Base-by-base conservation (phyloP, 1,140 invertebrate species). In the Maniola jurtina region DNA sequence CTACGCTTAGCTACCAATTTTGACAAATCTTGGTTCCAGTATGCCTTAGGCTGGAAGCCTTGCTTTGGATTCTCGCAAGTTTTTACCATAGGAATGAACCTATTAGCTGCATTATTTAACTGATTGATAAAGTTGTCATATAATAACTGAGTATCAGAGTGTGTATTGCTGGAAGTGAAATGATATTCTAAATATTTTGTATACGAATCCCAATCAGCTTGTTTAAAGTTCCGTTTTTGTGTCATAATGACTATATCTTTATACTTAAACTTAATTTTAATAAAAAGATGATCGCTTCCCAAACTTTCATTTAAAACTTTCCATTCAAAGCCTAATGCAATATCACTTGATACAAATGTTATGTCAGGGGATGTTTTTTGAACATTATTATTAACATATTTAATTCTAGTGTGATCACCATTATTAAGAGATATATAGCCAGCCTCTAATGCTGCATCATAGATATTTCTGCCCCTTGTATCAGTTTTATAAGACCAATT, bases 251-350 rank as follows among this genome's bases (percentile, higher is more conserved):
- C 14, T 25, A 6, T 3, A 15, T 45, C 6, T 54, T 50, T 13
- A 48, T 40, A 8, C n/a, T 54, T 40, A 10, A 33, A 25, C 16
- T 16, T 62, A 47, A 64, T 55, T 63, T 76, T 74, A 47, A 73
- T 69, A 50, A 78, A 55, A 10, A 76, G 40, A 64, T 79, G 74
- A 45, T 79, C 72, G 33, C 72, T 79, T n/a, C 76, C 70, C 5
- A 78, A 40, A 40, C 47, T 67, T 64, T 74, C 72, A 38, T 71
- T 69, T 35, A 54, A 36, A 14, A 69, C 64, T 7, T 47, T 33
- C 69, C 72, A 71, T 6, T 66, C 35, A 67, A 71, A 74, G n/a
- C 64, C 48, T 56, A 71, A 15, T 7, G 54, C 55, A 33, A 70
- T 65, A 60, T 73, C 55, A 15, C 34, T 6, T n/a, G 68, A 58